A percentile compares a stretch with the other conserved stretches of the same genome.
These are phyloP conservation scores for Orthosia gracilis DNA, from an alignment of 2,888 invertebrate genomes.

Conservation along the genomic window DNA sequence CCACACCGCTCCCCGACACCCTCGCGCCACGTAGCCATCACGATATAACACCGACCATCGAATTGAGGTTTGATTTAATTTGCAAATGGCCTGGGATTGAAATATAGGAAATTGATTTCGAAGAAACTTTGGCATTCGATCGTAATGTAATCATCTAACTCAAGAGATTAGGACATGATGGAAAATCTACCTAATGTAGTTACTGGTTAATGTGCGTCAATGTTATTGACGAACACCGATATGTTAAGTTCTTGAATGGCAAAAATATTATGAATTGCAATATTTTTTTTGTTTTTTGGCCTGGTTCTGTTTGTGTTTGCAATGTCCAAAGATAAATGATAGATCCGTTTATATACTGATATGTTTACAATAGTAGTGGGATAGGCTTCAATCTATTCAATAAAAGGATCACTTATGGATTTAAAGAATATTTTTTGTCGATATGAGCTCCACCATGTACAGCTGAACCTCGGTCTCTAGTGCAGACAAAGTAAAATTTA, in stretches of 20 bases:
- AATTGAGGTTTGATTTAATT: constrained; percentile 61
- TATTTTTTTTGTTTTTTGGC: neutral
- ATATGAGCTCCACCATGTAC: too few relatives aligned
- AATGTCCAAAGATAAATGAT: neutral
- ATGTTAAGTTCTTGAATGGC: too few relatives aligned
- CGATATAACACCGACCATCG: constrained; percentile 52
- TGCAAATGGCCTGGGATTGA: constrained; percentile 43
- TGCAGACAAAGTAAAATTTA: neutral
- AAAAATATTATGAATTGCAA: neutral
- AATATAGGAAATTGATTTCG: constrained; percentile 28
- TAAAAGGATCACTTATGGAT: too few relatives aligned
- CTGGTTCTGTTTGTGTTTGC: neutral
- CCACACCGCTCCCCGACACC: constrained; percentile 52
- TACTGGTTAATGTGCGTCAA: neutral
- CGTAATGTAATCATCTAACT: too few relatives aligned
- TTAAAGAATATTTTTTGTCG: too few relatives aligned
- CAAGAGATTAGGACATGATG: neutral
- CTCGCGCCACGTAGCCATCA: constrained; percentile 48
- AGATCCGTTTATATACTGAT: too few relatives aligned
- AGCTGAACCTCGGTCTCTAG: too few relatives aligned
- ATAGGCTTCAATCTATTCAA: too few relatives aligned
- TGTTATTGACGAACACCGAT: neutral
- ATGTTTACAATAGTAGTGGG: too few relatives aligned
- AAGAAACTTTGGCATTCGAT: neutral
- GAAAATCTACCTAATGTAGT: constrained; percentile 1